Conservation (phyloP, 2,888 invertebrate genomes). For the Tetranychus piercei region DNA sequence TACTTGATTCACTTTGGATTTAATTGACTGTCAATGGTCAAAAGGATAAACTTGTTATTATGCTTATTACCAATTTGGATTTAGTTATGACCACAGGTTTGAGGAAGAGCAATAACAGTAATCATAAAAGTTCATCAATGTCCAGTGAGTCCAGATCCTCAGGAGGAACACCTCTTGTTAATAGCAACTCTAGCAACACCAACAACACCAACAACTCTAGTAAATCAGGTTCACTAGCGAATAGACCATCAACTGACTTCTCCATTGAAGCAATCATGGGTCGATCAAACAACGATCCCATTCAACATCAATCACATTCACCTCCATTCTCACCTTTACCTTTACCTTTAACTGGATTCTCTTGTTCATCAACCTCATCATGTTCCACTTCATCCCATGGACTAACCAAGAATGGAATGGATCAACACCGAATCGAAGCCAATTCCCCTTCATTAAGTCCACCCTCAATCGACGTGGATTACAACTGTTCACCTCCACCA, state of each 20-base stretch:
- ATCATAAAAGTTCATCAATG: background rate
- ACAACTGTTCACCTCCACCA: background rate
- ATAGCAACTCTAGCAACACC: background rate
- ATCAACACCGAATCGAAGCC: background rate
- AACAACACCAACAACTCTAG: background rate
- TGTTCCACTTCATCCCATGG: background rate
- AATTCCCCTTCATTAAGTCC: background rate
- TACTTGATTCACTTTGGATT: too few relatives aligned
- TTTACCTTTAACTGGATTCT: background rate
- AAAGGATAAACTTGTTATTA: too few relatives aligned
- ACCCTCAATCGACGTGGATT: background rate
- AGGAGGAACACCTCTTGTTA: background rate
- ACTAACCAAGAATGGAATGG: background rate
- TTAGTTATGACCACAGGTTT: too few relatives aligned
- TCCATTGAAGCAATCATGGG: constrained; percentile 26
- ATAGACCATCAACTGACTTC: constrained; percentile 18
- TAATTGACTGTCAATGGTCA: too few relatives aligned
- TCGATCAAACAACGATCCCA: background rate
- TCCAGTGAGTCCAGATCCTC: background rate
- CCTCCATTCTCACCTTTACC: background rate
- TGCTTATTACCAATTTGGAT: too few relatives aligned
- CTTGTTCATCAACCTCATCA: background rate
- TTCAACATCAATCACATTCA: background rate
- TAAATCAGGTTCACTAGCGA: background rate
- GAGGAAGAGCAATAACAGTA: too few relatives aligned